Conservation (phyloP, 1,140 invertebrate genomes). For the Habropoda laboriosa region DNA sequence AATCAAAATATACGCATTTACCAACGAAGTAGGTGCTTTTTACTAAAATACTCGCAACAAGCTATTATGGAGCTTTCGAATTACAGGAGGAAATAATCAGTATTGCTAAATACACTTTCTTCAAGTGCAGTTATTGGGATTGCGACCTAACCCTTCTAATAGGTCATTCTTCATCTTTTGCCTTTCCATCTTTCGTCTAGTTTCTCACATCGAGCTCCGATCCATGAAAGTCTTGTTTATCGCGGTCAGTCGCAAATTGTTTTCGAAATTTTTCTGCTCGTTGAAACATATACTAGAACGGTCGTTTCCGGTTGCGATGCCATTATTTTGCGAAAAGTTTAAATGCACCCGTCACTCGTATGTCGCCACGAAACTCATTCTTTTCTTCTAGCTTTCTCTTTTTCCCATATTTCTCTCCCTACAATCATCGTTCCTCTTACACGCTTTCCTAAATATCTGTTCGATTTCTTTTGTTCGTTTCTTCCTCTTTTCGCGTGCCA, state of each 20-base stretch:
- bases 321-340: slow-evolving; percentile 66
- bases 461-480: neutral
- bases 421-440: neutral
- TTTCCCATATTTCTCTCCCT: neutral
- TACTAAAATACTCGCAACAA: no score
- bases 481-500: neutral
- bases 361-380: slow-evolving; percentile 15
- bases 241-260: slow-evolving; percentile 13
- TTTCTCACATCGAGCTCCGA: neutral
- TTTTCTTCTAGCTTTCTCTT: neutral
- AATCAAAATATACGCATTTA: no score
- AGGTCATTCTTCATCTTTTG: slow-evolving; percentile 27
- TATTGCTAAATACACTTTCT: no score
- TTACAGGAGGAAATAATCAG: no score
- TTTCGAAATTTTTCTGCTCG: slow-evolving; percentile 26
- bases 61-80: no score
- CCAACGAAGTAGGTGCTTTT: no score
- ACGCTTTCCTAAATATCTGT: neutral
- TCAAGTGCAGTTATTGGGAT: neutral
- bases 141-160: slow-evolving; percentile 33
- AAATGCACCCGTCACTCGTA: slow-evolving; percentile 28
- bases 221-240: slow-evolving; percentile 30
- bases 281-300: neutral
- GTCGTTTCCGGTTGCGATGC: slow-evolving; percentile 26
- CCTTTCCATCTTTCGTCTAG: neutral